A percentile compares a stretch with the other conserved stretches of the same genome.
Conservation (phyloP, 2,797 vertebrate genomes). For the Apodemus agrarius region DNA sequence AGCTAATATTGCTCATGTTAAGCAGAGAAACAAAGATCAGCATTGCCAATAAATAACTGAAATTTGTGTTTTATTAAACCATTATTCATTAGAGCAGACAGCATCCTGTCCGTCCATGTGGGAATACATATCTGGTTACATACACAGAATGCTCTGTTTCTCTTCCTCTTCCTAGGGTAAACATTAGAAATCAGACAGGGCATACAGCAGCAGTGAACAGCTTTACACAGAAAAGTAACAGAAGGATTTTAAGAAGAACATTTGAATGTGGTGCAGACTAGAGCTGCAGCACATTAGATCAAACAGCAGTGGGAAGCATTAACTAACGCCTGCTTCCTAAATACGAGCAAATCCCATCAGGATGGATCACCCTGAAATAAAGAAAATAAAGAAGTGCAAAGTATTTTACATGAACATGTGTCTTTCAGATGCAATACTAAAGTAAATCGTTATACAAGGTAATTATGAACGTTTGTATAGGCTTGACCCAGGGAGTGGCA, state of each 20-base stretch:
- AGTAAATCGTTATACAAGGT: conserved; percentile 44
- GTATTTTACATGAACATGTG: conserved; percentile 41
- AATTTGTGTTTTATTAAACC: neutral
- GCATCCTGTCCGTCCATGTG: neutral
- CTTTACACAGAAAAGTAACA: conserved; percentile 23
- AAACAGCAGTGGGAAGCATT: conserved; percentile 14
- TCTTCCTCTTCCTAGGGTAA: conserved; percentile 26
- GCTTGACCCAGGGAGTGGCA: too few species aligned
- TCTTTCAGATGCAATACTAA: neutral
- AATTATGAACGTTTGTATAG: neutral
- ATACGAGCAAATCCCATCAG: neutral
- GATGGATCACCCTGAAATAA: neutral
- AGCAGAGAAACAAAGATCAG: neutral
- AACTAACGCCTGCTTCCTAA: conserved; percentile 7
- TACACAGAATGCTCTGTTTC: neutral
- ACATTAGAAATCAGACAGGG: conserved; percentile 43
- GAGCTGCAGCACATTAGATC: neutral
- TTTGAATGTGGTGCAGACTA: neutral
- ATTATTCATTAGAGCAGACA: neutral
- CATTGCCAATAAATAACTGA: neutral
- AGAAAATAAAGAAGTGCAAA: neutral
- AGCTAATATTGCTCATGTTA: neutral
- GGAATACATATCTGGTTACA: neutral
- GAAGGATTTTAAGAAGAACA: neutral
- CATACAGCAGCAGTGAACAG: neutral